Conservation (phyloP, 2,113 vertebrate species). For the Daphoenositta chrysoptera region DNA sequence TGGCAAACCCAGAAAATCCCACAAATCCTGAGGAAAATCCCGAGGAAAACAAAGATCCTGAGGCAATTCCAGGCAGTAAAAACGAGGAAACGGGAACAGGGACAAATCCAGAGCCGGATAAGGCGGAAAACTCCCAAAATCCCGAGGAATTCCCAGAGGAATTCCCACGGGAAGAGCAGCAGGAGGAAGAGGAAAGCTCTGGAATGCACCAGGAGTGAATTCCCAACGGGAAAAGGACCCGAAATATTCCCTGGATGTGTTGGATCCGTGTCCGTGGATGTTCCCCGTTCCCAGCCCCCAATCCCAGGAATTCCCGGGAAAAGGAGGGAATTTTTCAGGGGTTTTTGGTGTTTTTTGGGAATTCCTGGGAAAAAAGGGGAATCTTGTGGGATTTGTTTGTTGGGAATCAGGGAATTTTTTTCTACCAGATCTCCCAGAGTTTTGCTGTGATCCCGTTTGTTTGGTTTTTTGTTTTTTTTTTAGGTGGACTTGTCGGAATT, state of each 20-base stretch:
- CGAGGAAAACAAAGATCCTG: too few species aligned
- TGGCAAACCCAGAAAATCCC: too few species aligned
- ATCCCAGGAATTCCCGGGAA: not conserved
- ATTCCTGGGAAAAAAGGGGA: not conserved
- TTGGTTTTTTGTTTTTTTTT: not conserved
- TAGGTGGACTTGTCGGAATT: conserved; percentile 4
- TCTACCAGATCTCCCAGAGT: not conserved
- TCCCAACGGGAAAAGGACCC: not conserved
- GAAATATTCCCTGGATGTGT: not conserved
- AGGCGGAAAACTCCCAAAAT: too few species aligned
- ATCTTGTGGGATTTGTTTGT: not conserved
- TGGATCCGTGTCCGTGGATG: not conserved
- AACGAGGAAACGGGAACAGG: too few species aligned
- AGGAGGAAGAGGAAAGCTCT: too few species aligned
- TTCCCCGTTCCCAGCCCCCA: not conserved
- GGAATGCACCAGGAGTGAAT: not conserved
- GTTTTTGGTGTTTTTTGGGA: not conserved
- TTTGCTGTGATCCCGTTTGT: not conserved
- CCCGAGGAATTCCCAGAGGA: too few species aligned
- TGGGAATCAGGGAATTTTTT: not conserved
- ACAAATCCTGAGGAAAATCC: too few species aligned
- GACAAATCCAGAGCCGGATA: too few species aligned
- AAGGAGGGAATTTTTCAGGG: not conserved
- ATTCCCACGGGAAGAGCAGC: too few species aligned
- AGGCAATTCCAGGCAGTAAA: too few species aligned